A percentile compares a stretch with the other conserved stretches of the same genome.
These are phyloP conservation scores for mouse (Mus musculus) DNA, from an alignment of 2,113 vertebrate genomes.

Conservation along the genomic window GRCm39 chr2:60485001-60485500, in stretches of 20 bases:
- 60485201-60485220: background rate
- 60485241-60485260: background rate
- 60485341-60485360: background rate
- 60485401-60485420: background rate
- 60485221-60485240: slow-evolving; percentile 18
- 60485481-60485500: background rate
- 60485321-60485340: background rate
- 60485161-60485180: slow-evolving; percentile 28
- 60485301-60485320: background rate
- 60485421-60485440: background rate
- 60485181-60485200: background rate
- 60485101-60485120: slow-evolving; percentile 97
- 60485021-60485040: slow-evolving; percentile 94
- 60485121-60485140: slow-evolving; percentile 89
- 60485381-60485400: background rate
- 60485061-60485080: slow-evolving; percentile 95
- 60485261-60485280: background rate
- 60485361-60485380: background rate
- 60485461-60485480: background rate
- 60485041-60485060: slow-evolving; percentile 92
- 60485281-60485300: background rate
- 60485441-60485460: slow-evolving; percentile 4
- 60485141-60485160: slow-evolving; percentile 87
- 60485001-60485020: slow-evolving; percentile 98
- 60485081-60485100: slow-evolving; percentile 92